A percentile compares a stretch with the other conserved stretches of the same genome.
Evolutionary conservation across 2,113 vertebrate species (phyloP).

Genomic region (Cygnus buccinator): DNA sequence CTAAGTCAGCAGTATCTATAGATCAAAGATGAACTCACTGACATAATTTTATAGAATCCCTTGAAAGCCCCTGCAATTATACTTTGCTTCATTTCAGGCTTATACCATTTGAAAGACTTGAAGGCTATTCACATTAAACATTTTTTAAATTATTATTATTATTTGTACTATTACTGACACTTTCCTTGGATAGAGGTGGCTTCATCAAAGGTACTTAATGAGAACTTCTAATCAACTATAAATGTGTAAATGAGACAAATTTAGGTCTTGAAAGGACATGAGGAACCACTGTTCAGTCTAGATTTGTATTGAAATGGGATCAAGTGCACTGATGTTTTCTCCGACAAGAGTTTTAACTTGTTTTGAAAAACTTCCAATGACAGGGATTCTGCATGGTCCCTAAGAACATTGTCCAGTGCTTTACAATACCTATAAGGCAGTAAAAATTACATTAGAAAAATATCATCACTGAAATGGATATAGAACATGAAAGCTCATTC

Average conservation of each 20-base stretch:
- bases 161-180: neutral
- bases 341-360: neutral
- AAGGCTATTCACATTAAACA: neutral
- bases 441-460: constrained; percentile 1
- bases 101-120: neutral
- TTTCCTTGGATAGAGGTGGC: neutral
- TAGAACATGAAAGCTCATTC: neutral
- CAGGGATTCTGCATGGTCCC: neutral
- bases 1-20: neutral
- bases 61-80: neutral
- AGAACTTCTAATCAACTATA: neutral
- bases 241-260: neutral
- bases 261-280: neutral
- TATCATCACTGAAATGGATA: neutral
- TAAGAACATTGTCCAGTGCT: neutral
- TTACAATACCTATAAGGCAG: neutral
- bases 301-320: neutral
- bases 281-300: neutral
- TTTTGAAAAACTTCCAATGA: neutral
- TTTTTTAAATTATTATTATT: neutral
- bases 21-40: neutral
- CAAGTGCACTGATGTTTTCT: neutral
- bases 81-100: neutral
- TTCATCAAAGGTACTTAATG: neutral
- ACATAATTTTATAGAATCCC: neutral